Percentiles rank a stretch among this genome's conserved stretches.
Conservation (phyloP, 2,888 invertebrate species). For the Amphipoea lucens region DNA sequence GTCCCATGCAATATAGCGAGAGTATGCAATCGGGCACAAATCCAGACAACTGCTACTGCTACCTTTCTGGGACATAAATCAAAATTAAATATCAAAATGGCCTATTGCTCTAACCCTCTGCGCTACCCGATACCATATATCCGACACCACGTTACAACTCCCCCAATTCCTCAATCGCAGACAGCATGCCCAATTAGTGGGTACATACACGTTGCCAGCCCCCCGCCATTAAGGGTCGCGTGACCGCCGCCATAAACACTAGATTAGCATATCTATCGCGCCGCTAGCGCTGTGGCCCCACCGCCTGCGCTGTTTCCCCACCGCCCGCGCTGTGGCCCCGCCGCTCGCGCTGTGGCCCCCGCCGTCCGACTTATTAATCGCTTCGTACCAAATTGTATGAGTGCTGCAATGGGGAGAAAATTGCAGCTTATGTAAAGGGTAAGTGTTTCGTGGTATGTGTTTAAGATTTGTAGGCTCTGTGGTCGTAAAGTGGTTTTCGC, state of each 20-base stretch:
- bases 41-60: background rate
- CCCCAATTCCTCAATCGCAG: constrained; percentile 55
- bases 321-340: constrained; percentile 4
- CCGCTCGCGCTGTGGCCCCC: constrained; percentile 7
- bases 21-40: background rate
- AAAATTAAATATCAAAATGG: background rate
- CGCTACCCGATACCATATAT: constrained; percentile 8
- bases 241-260: constrained; percentile 69
- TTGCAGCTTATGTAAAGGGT: constrained; percentile 39
- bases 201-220: constrained; percentile 49
- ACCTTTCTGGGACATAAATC: background rate
- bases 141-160: constrained; percentile 6
- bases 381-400: constrained; percentile 40
- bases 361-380: constrained; percentile 41
- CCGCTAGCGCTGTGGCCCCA: constrained; percentile 43
- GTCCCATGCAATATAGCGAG: background rate
- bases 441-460: constrained; percentile 25
- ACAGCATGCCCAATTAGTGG: constrained; percentile 55
- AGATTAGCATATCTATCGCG: constrained; percentile 71
- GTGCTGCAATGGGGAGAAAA: constrained; percentile 30
- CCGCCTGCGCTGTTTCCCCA: background rate
- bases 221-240: constrained; percentile 59
- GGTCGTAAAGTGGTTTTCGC: background rate
- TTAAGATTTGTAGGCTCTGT: constrained; percentile 19
- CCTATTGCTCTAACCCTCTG: background rate